These are phyloP conservation scores for Paramuricea clavata DNA, from an alignment of 92 coral and sea anemone genomes.

Conservation along the genomic window DNA sequence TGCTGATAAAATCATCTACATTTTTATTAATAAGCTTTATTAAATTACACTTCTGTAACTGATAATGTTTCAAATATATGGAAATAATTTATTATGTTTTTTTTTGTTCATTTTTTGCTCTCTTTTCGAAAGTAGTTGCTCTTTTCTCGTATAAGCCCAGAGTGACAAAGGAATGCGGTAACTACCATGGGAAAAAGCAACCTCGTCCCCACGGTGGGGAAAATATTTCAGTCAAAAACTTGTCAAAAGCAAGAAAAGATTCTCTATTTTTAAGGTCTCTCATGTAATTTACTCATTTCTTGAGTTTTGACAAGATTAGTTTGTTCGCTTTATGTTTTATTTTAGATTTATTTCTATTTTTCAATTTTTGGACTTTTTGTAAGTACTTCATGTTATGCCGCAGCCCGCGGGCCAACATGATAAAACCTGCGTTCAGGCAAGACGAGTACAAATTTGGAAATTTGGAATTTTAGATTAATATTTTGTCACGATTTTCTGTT, in stretches of 20 bases:
- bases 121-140: background rate
- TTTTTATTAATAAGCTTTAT: background rate
- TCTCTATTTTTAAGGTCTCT: too few relatives aligned
- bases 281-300: too few relatives aligned
- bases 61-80: background rate
- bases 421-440: background rate
- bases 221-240: too few relatives aligned
- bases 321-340: too few relatives aligned
- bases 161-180: background rate
- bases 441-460: background rate
- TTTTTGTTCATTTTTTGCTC: background rate
- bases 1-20: background rate
- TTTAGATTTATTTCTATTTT: too few relatives aligned
- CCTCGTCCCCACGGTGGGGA: too few relatives aligned
- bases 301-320: too few relatives aligned
- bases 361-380: too few relatives aligned
- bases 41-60: background rate
- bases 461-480: background rate
- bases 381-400: background rate
- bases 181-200: slow-evolving; percentile 42
- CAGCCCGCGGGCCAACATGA: background rate
- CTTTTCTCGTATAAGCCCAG: slow-evolving; percentile 3
- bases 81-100: too few relatives aligned
- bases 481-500: background rate
- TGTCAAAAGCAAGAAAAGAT: too few relatives aligned